Evolutionary conservation across 2,797 vertebrate species (phyloP).

Genomic region (Chelidonichthys spinosus): DNA sequence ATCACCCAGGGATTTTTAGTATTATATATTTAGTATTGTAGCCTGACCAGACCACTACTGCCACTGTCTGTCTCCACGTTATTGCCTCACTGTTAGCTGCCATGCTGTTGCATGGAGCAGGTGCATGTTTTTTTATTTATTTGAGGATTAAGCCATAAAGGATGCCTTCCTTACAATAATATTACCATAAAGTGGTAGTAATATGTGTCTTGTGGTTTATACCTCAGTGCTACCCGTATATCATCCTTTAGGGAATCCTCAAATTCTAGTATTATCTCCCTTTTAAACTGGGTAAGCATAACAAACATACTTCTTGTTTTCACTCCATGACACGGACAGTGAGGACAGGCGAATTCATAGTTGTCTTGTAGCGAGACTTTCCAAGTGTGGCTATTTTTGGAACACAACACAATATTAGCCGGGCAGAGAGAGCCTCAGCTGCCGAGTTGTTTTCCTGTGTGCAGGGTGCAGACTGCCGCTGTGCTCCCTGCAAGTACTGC

Average conservation of each 20-base stretch:
- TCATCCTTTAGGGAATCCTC: not conserved
- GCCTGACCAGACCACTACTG: slow-evolving; percentile 1
- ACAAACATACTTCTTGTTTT: slow-evolving; percentile 20
- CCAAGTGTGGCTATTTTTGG: slow-evolving; percentile 67
- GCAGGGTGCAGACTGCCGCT: slow-evolving; percentile 58
- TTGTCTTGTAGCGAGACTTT: slow-evolving; percentile 41
- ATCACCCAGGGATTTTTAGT: slow-evolving; percentile 43
- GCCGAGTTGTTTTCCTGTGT: slow-evolving; percentile 69
- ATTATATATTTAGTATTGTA: slow-evolving; percentile 2
- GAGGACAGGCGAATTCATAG: slow-evolving; percentile 36
- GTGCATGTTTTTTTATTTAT: slow-evolving; percentile 48
- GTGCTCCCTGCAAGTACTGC: slow-evolving; percentile 69
- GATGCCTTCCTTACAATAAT: not conserved
- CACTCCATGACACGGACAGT: slow-evolving; percentile 8
- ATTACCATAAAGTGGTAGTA: not conserved
- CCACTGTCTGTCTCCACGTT: not conserved
- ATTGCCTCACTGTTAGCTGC: slow-evolving; percentile 10
- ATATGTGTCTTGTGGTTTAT: not conserved
- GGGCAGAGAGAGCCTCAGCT: slow-evolving; percentile 55
- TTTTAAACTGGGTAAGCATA: slow-evolving; percentile 4
- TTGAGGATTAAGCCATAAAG: slow-evolving; percentile 19
- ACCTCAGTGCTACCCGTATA: not conserved
- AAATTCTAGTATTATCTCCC: not conserved
- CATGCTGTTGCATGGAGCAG: slow-evolving; percentile 34
- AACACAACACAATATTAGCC: slow-evolving; percentile 55